A percentile compares a stretch with the other conserved stretches of the same genome.
Conservation (phyloP, 30 jellyfish, hydroid and myxozoan species). For the Chironex yamaguchii region DNA sequence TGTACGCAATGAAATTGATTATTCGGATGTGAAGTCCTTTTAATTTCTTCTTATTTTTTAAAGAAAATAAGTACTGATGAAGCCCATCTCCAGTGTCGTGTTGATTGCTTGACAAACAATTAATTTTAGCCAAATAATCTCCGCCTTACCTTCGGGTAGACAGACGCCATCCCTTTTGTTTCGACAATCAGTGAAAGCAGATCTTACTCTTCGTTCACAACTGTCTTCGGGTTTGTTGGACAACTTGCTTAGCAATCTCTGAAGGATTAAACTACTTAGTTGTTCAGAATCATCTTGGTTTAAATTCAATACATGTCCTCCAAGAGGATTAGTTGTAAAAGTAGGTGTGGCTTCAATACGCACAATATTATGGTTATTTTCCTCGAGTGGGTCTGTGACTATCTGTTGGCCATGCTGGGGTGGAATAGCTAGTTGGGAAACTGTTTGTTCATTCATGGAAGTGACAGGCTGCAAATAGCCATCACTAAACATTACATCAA, state of each 20-base stretch:
- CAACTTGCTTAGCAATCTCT: neutral
- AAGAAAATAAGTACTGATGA: too few species aligned
- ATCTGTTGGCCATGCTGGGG: neutral
- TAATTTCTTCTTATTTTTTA: too few species aligned
- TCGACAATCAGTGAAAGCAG: slow-evolving; percentile 71
- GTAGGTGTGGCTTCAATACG: neutral
- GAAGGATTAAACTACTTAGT: neutral
- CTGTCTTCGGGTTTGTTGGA: neutral
- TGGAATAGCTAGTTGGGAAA: neutral
- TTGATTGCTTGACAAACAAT: too few species aligned
- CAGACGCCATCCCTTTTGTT: slow-evolving; percentile 74
- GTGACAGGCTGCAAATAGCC: neutral
- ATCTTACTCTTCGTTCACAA: slow-evolving; percentile 74
- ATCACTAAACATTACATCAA: neutral
- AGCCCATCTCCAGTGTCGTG: too few species aligned
- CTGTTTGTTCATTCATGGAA: neutral
- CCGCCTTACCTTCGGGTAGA: slow-evolving; percentile 70
- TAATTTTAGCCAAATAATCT: too few species aligned
- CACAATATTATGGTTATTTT: neutral
- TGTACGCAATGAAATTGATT: too few species aligned
- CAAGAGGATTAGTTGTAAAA: neutral
- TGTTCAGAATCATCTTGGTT: neutral
- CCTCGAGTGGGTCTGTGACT: neutral
- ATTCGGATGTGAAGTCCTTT: too few species aligned
- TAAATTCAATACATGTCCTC: neutral